phyloP scores from a whole-genome alignment of 2,888 invertebrate genomes.

The Horisme vitalbata region DNA sequence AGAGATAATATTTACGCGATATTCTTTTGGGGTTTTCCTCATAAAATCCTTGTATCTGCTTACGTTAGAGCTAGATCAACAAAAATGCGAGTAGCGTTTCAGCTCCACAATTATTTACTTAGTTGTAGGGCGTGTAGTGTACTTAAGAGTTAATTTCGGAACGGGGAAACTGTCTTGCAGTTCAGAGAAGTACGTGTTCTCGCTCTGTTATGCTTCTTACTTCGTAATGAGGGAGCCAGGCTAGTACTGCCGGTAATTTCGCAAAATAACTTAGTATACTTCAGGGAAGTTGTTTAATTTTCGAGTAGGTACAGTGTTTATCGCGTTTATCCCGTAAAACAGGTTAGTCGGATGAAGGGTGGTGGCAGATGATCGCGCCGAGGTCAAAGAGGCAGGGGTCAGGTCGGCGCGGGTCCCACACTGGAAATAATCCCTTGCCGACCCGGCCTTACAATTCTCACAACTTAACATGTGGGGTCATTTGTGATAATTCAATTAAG shows the following conservation, averaged over 20 bases:
- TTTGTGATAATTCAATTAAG: conserved; percentile 53
- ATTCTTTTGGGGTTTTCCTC: conserved; percentile 13
- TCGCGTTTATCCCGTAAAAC: conserved; percentile 66
- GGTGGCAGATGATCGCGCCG: conserved; percentile 61
- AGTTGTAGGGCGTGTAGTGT: conserved; percentile 26
- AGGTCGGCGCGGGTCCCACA: conserved; percentile 60
- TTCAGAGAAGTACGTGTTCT: conserved; percentile 43
- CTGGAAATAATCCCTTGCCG: conserved; percentile 61
- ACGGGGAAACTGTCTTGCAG: conserved; percentile 47
- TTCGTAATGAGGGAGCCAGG: conserved; percentile 42
- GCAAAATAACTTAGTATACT: conserved; percentile 49
- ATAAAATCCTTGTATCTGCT: conserved; percentile 9
- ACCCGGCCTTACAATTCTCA: conserved; percentile 48
- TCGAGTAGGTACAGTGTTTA: conserved; percentile 60
- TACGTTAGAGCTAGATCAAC: conserved; percentile 3
- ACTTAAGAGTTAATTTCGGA: conserved; percentile 44
- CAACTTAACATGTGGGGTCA: conserved; percentile 41
- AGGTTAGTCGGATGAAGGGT: conserved; percentile 71
- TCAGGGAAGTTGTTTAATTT: conserved; percentile 54
- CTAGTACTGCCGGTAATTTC: conserved; percentile 41
- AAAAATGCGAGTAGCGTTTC: conserved; percentile 8
- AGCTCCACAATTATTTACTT: conserved; percentile 29
- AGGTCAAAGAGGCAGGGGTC: conserved; percentile 72
- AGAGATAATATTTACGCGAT: conserved; percentile 13
- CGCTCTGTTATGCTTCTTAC: conserved; percentile 42